A percentile compares a stretch with the other conserved stretches of the same genome.
Evolutionary conservation across 2,888 invertebrate genomes (phyloP).

Genomic region (Drosophila tanythrix): DNA sequence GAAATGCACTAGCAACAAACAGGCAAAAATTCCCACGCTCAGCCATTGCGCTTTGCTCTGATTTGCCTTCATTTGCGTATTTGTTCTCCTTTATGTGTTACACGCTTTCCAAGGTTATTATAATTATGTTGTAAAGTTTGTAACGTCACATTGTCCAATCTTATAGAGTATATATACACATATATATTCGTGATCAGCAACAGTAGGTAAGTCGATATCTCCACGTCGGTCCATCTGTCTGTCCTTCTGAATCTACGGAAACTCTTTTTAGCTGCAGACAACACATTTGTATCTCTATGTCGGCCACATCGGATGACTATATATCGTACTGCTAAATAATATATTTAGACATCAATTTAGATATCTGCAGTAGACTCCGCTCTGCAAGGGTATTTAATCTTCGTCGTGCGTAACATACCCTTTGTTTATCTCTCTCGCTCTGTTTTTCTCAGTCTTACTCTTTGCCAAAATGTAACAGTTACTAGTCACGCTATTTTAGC

Average conservation of each 20-base stretch:
- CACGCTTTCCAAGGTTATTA: neutral
- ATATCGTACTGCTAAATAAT: neutral
- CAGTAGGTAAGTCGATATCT: neutral
- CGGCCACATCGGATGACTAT: neutral
- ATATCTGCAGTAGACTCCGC: neutral
- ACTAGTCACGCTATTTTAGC: constrained; percentile 57
- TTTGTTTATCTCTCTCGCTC: neutral
- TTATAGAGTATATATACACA: neutral
- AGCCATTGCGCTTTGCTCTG: constrained; percentile 6
- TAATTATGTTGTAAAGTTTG: neutral
- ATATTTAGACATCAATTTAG: neutral
- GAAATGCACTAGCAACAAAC: neutral
- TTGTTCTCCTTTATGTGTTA: neutral
- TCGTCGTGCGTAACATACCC: neutral
- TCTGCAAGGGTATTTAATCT: neutral
- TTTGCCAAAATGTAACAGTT: constrained; percentile 36
- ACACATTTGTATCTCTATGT: neutral
- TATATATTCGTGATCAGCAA: neutral
- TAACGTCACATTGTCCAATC: neutral
- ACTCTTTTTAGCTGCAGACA: neutral
- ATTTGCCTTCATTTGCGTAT: constrained; percentile 4
- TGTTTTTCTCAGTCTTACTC: constrained; percentile 2
- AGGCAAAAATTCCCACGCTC: constrained; percentile 39
- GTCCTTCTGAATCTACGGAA: neutral
- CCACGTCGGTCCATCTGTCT: neutral